Percentiles rank a stretch among this genome's conserved stretches.
Evolutionary conservation across 2,113 vertebrate genomes (phyloP).

Genomic region (Rhinolophus sinicus): DNA sequence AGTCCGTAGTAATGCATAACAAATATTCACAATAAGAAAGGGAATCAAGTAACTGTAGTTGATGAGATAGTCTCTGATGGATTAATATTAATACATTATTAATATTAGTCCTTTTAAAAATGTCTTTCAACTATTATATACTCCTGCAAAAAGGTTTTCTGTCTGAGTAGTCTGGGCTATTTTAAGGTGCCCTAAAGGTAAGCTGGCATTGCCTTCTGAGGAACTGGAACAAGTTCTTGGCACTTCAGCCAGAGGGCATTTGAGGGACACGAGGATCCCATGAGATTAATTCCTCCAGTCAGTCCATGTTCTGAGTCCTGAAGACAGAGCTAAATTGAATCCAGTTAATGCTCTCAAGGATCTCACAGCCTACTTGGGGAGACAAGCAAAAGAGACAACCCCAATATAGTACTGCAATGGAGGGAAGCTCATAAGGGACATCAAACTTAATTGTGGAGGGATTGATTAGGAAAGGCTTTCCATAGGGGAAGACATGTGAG

Average conservation of each 20-base stretch:
- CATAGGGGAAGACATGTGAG: neutral
- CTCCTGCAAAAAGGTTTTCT: slow-evolving; percentile 5
- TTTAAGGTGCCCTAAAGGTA: slow-evolving; percentile 57
- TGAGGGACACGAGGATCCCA: neutral
- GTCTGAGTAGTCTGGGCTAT: slow-evolving; percentile 34
- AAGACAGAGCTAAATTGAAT: slow-evolving; percentile 28
- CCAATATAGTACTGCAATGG: neutral
- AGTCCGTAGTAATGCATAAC: neutral
- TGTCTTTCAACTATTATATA: slow-evolving; percentile 10
- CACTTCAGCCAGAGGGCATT: slow-evolving; percentile 26
- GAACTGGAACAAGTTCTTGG: slow-evolving; percentile 29
- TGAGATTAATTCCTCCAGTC: slow-evolving; percentile 34
- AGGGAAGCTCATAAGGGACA: neutral
- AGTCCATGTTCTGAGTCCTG: neutral
- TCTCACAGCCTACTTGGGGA: neutral
- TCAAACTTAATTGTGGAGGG: neutral
- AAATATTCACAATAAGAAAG: neutral
- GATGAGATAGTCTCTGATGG: neutral
- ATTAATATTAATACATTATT: neutral
- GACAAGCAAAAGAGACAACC: neutral
- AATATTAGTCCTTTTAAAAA: neutral
- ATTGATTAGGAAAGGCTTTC: neutral
- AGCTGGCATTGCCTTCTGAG: slow-evolving; percentile 24
- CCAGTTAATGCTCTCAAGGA: neutral
- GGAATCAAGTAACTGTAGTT: neutral